A percentile compares a stretch with the other conserved stretches of the same genome.
phyloP scores from a whole-genome alignment of 2,888 invertebrate genomes.

The Gisinianus flammeolus region DNA sequence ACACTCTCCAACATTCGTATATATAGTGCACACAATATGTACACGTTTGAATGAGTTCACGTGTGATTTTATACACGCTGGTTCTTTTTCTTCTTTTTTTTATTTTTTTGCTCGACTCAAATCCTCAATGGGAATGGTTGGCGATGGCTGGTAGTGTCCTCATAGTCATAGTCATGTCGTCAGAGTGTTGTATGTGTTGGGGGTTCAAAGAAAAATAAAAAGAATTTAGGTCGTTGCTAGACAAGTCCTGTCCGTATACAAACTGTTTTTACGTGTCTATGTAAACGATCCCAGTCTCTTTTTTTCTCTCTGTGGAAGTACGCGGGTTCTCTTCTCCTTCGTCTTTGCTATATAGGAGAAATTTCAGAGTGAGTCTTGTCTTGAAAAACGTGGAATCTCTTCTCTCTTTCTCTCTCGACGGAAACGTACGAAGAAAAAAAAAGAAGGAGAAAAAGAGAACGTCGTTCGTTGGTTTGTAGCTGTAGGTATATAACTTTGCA shows the following conservation, averaged over 20 bases:
- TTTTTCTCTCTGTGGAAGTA: too few species aligned
- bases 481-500: too few species aligned
- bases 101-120: neutral
- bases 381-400: too few species aligned
- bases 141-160: neutral
- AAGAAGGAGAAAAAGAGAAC: too few species aligned
- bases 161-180: too few species aligned
- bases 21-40: neutral
- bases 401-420: too few species aligned
- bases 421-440: too few species aligned
- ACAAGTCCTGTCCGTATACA: neutral
- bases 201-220: neutral
- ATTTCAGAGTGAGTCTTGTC: too few species aligned
- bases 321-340: too few species aligned
- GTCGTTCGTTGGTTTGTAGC: too few species aligned
- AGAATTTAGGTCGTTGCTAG: neutral
- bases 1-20: conserved; percentile 6
- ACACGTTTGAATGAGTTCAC: neutral
- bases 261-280: neutral
- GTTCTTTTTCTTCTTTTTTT: neutral
- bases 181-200: neutral
- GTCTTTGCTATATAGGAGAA: too few species aligned
- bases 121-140: neutral
- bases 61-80: neutral
- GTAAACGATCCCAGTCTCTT: too few species aligned